phyloP scores from a whole-genome alignment of 2,888 invertebrate species.

The Diaperis boleti region DNA sequence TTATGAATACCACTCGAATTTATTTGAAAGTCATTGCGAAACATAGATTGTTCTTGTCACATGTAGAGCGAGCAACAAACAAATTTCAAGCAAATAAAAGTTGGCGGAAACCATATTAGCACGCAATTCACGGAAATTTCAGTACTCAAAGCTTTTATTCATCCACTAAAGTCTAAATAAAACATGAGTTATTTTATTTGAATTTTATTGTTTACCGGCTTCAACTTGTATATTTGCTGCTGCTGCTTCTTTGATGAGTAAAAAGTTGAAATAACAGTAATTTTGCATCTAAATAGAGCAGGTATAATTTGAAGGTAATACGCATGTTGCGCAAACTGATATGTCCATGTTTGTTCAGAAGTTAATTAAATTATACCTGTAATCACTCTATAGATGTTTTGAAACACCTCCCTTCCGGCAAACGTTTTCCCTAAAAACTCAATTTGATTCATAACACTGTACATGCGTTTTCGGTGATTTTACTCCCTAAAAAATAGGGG shows the following conservation, averaged over 20 bases:
- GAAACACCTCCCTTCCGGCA: neutral
- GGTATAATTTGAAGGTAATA: too few relatives aligned
- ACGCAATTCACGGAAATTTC: neutral
- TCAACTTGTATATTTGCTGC: too few relatives aligned
- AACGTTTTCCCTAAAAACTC: conserved; percentile 5
- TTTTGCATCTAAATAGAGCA: too few relatives aligned
- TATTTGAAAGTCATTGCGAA: conserved; percentile 23
- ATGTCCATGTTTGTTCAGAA: too few relatives aligned
- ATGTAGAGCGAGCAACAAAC: conserved; percentile 5
- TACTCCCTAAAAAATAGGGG: too few relatives aligned
- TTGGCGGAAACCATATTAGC: neutral
- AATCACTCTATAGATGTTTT: conserved; percentile 3
- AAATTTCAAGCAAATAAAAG: conserved; percentile 5
- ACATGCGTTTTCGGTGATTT: too few relatives aligned
- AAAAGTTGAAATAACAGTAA: too few relatives aligned
- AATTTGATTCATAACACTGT: too few relatives aligned
- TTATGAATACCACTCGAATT: conserved; percentile 14
- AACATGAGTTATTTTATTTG: neutral
- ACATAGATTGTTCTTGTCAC: conserved; percentile 17
- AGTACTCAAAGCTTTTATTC: neutral
- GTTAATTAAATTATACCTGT: neutral
- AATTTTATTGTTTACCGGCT: too few relatives aligned
- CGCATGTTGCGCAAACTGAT: too few relatives aligned
- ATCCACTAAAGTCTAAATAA: neutral
- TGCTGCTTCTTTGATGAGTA: too few relatives aligned